Conservation (phyloP, 2,888 invertebrate genomes). For the Nephrotoma guestfalica region DNA sequence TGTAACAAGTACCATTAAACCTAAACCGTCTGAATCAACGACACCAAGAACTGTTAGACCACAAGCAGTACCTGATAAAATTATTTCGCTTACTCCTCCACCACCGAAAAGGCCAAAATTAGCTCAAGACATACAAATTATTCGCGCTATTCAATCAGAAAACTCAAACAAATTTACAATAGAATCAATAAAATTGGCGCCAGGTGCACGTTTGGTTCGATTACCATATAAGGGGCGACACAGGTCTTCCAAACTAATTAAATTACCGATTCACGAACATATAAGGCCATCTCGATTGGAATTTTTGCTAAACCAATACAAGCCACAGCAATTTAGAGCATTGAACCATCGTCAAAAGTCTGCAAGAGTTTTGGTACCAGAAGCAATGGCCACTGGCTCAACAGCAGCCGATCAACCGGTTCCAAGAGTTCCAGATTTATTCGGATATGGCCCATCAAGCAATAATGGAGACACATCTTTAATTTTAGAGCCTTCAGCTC, state of each 20-base stretch:
- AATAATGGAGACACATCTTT: constrained; percentile 25
- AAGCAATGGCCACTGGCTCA: constrained; percentile 24
- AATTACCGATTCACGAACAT: not conserved
- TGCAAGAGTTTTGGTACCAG: constrained; percentile 7
- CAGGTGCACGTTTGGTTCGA: not conserved
- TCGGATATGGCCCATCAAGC: not conserved
- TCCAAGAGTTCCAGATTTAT: constrained; percentile 18
- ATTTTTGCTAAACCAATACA: not conserved
- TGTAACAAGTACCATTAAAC: constrained; percentile 4
- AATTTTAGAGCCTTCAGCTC: constrained; percentile 48
- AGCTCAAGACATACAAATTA: constrained; percentile 19
- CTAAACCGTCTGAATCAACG: constrained; percentile 18
- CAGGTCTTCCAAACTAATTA: not conserved
- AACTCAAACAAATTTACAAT: constrained; percentile 24
- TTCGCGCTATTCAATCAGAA: constrained; percentile 22
- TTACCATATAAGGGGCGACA: not conserved
- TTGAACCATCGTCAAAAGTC: not conserved
- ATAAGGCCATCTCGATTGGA: not conserved
- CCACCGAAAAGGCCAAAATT: not conserved
- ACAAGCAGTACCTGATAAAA: not conserved
- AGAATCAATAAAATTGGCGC: constrained; percentile 14
- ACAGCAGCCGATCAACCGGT: constrained; percentile 22
- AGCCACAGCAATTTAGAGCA: not conserved
- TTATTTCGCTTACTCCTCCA: not conserved
- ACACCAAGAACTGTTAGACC: constrained; percentile 13